Evolutionary conservation across 2,888 invertebrate genomes (phyloP).

Genomic region (Sinentomon sp.): DNA sequence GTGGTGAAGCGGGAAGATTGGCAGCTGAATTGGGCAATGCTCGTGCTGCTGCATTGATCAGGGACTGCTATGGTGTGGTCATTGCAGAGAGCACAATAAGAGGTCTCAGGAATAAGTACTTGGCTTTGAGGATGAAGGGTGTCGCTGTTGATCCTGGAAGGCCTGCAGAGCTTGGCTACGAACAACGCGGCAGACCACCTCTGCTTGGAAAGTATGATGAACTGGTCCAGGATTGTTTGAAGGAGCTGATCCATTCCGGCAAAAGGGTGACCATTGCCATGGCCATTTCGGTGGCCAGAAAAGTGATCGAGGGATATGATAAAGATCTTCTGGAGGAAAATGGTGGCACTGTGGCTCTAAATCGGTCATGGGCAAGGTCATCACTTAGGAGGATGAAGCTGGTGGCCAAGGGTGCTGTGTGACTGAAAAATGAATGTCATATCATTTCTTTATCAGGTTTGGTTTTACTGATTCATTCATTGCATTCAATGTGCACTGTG

Average conservation of each 20-base stretch:
- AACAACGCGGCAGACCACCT: slow-evolving; percentile 18
- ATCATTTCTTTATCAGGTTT: too few relatives aligned
- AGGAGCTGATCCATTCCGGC: slow-evolving; percentile 16
- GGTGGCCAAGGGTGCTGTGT: too few relatives aligned
- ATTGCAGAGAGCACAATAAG: slow-evolving; percentile 18
- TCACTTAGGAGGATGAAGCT: slow-evolving; percentile 18
- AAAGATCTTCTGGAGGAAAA: slow-evolving; percentile 21
- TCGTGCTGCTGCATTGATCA: slow-evolving; percentile 16
- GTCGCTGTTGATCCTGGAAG: too few relatives aligned
- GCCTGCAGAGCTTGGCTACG: slow-evolving; percentile 16
- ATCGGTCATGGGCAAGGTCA: slow-evolving; percentile 22
- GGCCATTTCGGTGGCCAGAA: slow-evolving; percentile 20
- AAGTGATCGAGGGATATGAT: slow-evolving; percentile 20
- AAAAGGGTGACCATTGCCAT: slow-evolving; percentile 19
- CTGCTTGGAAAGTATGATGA: slow-evolving; percentile 18
- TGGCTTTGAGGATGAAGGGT: too few relatives aligned
- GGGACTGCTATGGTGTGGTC: slow-evolving; percentile 14
- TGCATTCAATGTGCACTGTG: too few relatives aligned
- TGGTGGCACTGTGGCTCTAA: slow-evolving; percentile 21
- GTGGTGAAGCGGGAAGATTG: slow-evolving; percentile 16
- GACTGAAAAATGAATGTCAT: too few relatives aligned
- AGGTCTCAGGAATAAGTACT: slow-evolving; percentile 17
- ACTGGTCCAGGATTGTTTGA: slow-evolving; percentile 17
- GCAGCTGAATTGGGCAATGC: slow-evolving; percentile 17
- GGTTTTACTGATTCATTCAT: too few relatives aligned